These are phyloP conservation scores for Cyanoliseus patagonus DNA, from an alignment of 2,113 vertebrate species.

Conservation along the genomic window DNA sequence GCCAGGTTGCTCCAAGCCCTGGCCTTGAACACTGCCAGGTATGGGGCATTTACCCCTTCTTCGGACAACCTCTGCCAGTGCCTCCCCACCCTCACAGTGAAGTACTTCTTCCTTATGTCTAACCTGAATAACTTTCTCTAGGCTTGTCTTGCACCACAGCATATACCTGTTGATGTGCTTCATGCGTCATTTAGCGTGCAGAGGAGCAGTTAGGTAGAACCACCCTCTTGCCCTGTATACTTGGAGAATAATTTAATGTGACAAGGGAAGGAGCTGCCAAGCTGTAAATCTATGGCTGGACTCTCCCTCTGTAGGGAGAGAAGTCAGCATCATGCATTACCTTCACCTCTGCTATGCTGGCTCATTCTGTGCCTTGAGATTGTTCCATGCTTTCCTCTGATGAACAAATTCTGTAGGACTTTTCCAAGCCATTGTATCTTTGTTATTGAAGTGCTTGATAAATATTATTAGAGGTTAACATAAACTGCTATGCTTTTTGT, in stretches of 20 bases:
- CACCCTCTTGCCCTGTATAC: not conserved
- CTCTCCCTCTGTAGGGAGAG: not conserved
- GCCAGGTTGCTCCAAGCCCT: not conserved
- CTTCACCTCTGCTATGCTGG: not conserved
- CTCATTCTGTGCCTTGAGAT: accelerated
- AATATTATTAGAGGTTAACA: not conserved
- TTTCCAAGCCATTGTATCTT: not conserved
- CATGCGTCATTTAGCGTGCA: accelerated
- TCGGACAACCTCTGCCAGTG: not conserved
- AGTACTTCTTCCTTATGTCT: not conserved
- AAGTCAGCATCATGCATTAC: accelerated
- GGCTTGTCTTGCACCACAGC: not conserved
- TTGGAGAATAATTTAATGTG: not conserved
- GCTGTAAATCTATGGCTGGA: not conserved
- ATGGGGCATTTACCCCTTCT: not conserved
- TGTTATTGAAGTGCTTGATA: not conserved
- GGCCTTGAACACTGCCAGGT: not conserved
- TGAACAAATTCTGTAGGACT: not conserved
- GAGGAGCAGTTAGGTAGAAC: not conserved
- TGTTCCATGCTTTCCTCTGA: not conserved
- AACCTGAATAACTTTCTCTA: not conserved
- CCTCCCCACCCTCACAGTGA: not conserved
- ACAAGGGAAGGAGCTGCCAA: not conserved
- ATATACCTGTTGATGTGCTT: no score
- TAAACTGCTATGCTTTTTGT: not conserved